These are phyloP conservation scores for Penaeus vannamei DNA, from an alignment of 1,140 invertebrate genomes.

Conservation along the genomic window DNA sequence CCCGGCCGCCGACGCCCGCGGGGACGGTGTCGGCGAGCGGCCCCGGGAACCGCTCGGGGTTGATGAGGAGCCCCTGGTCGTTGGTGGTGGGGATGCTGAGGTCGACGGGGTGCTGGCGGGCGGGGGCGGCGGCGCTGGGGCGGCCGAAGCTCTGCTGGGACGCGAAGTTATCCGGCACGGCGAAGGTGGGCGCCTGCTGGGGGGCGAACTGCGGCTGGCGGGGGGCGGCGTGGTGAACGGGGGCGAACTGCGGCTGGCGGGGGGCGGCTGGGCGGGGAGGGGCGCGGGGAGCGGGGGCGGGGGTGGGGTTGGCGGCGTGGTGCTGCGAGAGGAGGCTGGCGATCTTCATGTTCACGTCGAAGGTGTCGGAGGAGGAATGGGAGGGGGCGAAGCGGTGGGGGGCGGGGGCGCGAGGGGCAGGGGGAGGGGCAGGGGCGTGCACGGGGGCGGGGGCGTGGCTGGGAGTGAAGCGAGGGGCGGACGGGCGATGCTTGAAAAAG, in stretches of 20 bases:
- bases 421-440: not conserved
- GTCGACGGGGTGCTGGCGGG: not conserved
- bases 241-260: not conserved
- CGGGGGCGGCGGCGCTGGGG: not conserved
- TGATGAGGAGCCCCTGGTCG: constrained; percentile 55
- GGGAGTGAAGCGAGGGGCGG: constrained; percentile 27
- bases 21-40: constrained; percentile 53
- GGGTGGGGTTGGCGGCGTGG: constrained; percentile 1
- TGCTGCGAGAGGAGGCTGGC: not conserved
- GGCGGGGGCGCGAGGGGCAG: not conserved
- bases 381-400: constrained; percentile 28
- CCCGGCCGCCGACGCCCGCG: constrained; percentile 38
- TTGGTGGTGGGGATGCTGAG: constrained; percentile 44
- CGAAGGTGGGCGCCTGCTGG: constrained; percentile 30
- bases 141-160: not conserved
- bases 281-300: constrained; percentile 1
- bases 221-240: not conserved
- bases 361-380: not conserved
- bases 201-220: not conserved
- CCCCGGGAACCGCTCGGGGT: constrained; percentile 60
- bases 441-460: not conserved
- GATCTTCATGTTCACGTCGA: constrained; percentile 19
- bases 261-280: not conserved
- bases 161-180: not conserved
- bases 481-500: not conserved